phyloP scores from a whole-genome alignment of 1,140 invertebrate species.

The Cheumatopsyche charites region DNA sequence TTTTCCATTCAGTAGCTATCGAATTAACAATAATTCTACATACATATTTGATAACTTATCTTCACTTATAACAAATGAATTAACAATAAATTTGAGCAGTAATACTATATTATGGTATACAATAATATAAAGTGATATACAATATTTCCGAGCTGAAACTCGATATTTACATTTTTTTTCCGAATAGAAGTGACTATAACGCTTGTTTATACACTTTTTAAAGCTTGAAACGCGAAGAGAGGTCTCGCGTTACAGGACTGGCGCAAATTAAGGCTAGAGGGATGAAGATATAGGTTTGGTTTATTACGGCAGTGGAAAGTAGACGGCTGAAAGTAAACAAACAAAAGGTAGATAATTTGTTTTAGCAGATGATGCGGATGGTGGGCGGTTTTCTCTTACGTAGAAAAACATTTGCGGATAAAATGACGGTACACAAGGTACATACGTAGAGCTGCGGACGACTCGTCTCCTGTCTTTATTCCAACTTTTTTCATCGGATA shows the following conservation, averaged over 20 bases:
- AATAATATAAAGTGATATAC: too few species aligned
- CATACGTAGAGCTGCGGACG: neutral
- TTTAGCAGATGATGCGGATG: constrained; percentile 30
- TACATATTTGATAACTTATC: too few species aligned
- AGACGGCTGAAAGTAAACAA: constrained; percentile 24
- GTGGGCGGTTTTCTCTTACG: constrained; percentile 5
- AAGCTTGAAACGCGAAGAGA: neutral
- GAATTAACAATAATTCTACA: too few species aligned
- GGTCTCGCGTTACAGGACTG: constrained; percentile 11
- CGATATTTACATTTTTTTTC: too few species aligned
- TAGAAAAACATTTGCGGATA: constrained; percentile 26
- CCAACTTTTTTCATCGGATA: neutral
- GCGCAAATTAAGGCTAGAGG: constrained; percentile 22
- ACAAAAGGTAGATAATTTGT: constrained; percentile 36
- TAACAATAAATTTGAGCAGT: too few species aligned
- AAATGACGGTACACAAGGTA: constrained; percentile 22
- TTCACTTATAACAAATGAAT: too few species aligned
- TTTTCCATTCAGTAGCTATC: too few species aligned
- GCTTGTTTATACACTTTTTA: too few species aligned
- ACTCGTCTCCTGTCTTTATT: constrained; percentile 4
- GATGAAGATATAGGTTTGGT: constrained; percentile 30
- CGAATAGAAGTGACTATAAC: too few species aligned
- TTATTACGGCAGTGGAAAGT: constrained; percentile 14
- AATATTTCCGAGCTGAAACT: too few species aligned
- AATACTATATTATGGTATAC: too few species aligned